phyloP scores from a whole-genome alignment of 2,113 vertebrate genomes.

The Calidris pygmaea region DNA sequence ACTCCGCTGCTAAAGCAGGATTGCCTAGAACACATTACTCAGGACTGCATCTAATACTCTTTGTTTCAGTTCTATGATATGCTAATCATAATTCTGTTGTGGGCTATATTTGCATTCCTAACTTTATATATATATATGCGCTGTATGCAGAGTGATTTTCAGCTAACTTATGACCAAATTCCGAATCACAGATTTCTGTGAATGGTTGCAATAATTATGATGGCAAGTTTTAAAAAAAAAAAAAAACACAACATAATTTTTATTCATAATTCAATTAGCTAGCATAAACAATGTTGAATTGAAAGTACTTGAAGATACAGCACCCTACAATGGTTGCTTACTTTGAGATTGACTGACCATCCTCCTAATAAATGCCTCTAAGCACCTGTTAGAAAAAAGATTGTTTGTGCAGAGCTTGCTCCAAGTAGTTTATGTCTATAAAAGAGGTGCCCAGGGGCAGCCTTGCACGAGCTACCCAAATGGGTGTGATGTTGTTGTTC shows the following conservation, averaged over 20 bases:
- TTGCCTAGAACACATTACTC: no score
- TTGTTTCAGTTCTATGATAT: background rate
- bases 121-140: background rate
- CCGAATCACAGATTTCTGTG: background rate
- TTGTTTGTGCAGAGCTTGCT: background rate
- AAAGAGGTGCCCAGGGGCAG: background rate
- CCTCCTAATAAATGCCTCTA: background rate
- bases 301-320: background rate
- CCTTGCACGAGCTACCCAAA: background rate
- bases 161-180: background rate
- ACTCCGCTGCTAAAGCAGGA: no score
- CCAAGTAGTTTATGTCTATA: background rate
- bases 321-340: background rate
- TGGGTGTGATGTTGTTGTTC: background rate
- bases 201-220: background rate
- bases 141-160: background rate
- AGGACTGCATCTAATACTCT: background rate
- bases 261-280: background rate
- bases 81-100: background rate
- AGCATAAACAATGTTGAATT: background rate
- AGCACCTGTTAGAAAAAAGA: background rate
- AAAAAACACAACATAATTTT: background rate
- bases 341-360: background rate
- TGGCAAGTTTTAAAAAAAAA: background rate
- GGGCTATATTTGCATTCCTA: background rate